Percentiles rank a stretch among this genome's conserved stretches.
Conservation (phyloP, 2,113 vertebrate species). For the Riparia riparia region DNA sequence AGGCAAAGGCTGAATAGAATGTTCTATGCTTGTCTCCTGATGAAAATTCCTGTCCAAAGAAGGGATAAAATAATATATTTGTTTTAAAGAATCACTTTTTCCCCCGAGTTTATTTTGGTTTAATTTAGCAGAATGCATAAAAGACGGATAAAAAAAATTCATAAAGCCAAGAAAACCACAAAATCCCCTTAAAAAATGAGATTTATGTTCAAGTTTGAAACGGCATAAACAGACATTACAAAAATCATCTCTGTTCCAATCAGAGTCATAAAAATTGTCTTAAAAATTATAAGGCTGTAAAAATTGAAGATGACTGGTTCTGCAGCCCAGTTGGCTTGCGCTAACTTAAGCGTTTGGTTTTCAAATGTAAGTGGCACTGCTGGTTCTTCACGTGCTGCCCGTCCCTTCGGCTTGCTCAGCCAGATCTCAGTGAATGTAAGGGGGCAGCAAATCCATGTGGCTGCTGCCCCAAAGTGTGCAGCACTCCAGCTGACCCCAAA, state of each 20-base stretch:
- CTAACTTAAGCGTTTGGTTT: neutral
- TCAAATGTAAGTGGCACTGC: neutral
- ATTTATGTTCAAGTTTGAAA: constrained; percentile 54
- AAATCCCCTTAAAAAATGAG: constrained; percentile 55
- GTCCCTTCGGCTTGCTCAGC: neutral
- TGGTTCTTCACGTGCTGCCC: neutral
- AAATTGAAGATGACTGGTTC: constrained; percentile 6
- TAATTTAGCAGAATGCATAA: constrained; percentile 62
- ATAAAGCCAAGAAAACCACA: constrained; percentile 63
- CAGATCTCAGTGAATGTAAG: neutral
- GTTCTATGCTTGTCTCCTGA: constrained; percentile 44
- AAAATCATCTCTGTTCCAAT: constrained; percentile 19
- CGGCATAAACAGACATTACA: constrained; percentile 27
- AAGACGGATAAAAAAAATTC: constrained; percentile 22
- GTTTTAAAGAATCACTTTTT: constrained; percentile 59
- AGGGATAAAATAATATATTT: constrained; percentile 56
- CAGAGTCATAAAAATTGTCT: constrained; percentile 4
- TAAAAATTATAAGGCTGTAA: constrained; percentile 35
- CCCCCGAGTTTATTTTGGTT: constrained; percentile 47
- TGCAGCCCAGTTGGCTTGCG: neutral
- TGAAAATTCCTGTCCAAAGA: constrained; percentile 64
- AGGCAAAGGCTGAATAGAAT: constrained; percentile 30
- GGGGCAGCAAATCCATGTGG: neutral
- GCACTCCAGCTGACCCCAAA: neutral
- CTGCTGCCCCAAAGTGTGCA: neutral